Percentiles rank a stretch among this genome's conserved stretches.
Evolutionary conservation across 2,113 vertebrate genomes (phyloP).

Genomic region (Rostratula benghalensis): DNA sequence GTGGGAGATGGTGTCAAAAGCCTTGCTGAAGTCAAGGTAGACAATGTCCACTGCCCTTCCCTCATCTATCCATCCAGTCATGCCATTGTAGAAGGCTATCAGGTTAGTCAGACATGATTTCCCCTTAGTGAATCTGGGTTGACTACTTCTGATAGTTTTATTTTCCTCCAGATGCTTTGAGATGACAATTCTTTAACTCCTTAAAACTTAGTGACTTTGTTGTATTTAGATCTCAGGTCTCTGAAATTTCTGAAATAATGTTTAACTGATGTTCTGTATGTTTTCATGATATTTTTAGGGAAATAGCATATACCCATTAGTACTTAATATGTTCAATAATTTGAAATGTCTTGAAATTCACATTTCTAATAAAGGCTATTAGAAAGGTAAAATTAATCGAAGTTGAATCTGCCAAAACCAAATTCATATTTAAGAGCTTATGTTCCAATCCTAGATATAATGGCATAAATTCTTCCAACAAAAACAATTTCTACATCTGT

Average conservation of each 20-base stretch:
- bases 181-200: slow-evolving; percentile 32
- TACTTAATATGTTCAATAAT: slow-evolving; percentile 51
- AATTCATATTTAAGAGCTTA: slow-evolving; percentile 68
- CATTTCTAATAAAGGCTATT: slow-evolving; percentile 64
- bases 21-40: no score
- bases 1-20: no score
- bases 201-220: slow-evolving; percentile 59
- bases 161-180: no score
- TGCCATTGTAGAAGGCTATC: no score
- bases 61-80: no score
- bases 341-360: slow-evolving; percentile 65
- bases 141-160: no score
- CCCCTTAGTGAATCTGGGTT: no score
- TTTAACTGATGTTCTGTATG: slow-evolving; percentile 56
- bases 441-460: slow-evolving; percentile 62
- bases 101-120: no score
- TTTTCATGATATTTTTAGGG: slow-evolving; percentile 54
- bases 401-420: slow-evolving; percentile 66
- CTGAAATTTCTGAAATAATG: slow-evolving; percentile 28
- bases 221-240: slow-evolving; percentile 1
- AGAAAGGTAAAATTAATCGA: slow-evolving; percentile 62
- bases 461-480: slow-evolving; percentile 48
- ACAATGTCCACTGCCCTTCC: no score
- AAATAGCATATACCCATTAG: slow-evolving; percentile 50
- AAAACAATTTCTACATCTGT: slow-evolving; percentile 59